Evolutionary conservation across 1,140 invertebrate genomes (phyloP), one percentile per base, ranked within the genome.

Genomic region (Portunus trituberculatus): DNA sequence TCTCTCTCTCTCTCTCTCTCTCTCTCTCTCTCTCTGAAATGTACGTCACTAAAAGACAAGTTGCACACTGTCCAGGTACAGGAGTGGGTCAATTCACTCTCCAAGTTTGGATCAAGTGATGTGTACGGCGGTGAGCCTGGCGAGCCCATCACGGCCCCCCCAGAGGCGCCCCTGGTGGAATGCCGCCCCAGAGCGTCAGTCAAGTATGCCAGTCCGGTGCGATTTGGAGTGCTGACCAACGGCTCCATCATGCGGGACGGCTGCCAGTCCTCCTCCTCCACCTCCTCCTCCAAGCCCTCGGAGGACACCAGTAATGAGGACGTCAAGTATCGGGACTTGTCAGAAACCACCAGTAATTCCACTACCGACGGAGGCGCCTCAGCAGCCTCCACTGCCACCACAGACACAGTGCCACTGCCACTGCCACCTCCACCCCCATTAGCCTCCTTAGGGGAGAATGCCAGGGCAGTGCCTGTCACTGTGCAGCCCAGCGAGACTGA

Each of bases 321-420:
- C 87, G 89, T 93, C 31, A 96, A 96, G 59, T 96, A 96, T 86
- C 93, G 93, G 20, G 96, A 96, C 76, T 84, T 96, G n/a, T 96
- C 95, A 39, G 96, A 96, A 59, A 96, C 96, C n/a, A 96, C 94
- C 45, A 96, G 96, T 86, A 95, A 96, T 87, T 96, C 96, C 14
- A 96, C 96, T 3, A 96, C 95, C 31, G 96, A 96, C 82, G 96
- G 96, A 39, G 91, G 92, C n/a, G 93, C 93, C 20, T 96, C 96
- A 45, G 92, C 96, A 45, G 91, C 96, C 39, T 96, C 95, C 7
- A 93, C 96, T 29, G 96, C 93, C 28, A 95, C 92, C 28, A 94
- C 96, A 39, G 96, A 96, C 45, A 39, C 83, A 4, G 76, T 86
- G 48, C 90, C 96, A 59, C 83, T 91, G 29, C 94, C 94, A 6